Percentiles rank a stretch among this genome's conserved stretches.
Conservation (phyloP, 2,888 invertebrate genomes). For the Andrena marginata region DNA sequence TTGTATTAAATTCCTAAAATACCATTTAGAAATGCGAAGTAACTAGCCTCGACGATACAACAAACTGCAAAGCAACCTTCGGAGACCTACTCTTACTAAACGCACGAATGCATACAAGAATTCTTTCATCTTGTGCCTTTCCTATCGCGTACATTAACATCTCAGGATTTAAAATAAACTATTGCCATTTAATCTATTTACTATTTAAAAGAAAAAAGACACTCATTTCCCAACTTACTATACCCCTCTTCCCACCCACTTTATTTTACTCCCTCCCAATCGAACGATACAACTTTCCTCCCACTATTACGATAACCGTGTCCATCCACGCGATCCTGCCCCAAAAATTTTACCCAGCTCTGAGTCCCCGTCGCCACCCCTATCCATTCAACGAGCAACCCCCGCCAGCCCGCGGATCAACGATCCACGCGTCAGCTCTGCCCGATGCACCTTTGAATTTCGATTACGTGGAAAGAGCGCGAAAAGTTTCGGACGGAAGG, state of each 20-base stretch:
- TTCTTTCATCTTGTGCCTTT: background rate
- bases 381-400: background rate
- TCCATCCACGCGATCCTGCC: too few relatives aligned
- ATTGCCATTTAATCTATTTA: too few relatives aligned
- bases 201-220: too few relatives aligned
- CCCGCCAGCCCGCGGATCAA: background rate
- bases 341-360: background rate
- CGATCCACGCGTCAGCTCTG: background rate
- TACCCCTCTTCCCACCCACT: background rate
- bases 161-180: too few relatives aligned
- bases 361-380: background rate
- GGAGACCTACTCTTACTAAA: background rate
- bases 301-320: too few relatives aligned
- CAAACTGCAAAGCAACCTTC: background rate
- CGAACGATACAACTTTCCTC: background rate
- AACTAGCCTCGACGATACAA: background rate
- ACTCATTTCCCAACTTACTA: too few relatives aligned
- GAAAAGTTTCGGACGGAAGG: conserved; percentile 52
- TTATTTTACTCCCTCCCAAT: background rate
- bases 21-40: background rate
- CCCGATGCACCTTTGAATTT: conserved; percentile 27
- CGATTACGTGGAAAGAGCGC: conserved; percentile 61
- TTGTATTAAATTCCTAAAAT: background rate
- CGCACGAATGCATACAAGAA: background rate
- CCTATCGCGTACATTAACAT: too few relatives aligned